Base-by-base conservation (phyloP, 2,113 vertebrate genomes). In the Mus spicilegus region DNA sequence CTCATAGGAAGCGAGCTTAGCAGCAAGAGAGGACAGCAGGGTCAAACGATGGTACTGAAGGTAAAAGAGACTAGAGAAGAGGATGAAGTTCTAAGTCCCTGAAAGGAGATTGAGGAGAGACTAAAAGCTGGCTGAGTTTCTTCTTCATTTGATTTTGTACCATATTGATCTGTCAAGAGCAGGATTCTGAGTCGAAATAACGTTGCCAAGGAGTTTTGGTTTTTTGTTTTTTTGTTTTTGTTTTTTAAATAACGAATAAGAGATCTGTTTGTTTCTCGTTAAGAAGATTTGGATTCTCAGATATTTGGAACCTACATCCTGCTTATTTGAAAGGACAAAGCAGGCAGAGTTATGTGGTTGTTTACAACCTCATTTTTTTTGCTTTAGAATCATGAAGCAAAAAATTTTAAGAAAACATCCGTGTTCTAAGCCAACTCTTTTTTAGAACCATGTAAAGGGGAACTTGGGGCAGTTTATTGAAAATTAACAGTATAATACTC, bases 381-480 rank as follows among this genome's bases (percentile, higher is more conserved):
- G 54, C 58, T 77, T 93, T 92, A 58, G 65, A 95, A 86, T 90
- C 28, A 86, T 86, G 93, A 93, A 90, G 46, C 51, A 90, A 92
- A 94, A 96, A 63, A 69, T 5, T 67, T 90, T 39, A 88, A 30
- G 46, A 90, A 92, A 88, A 30, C 36, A 93, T 96, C 81, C 89
- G 36, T 95, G 88, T 96, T 96, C 58, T 30, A 92, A 93, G 87
- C 56, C 54, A 89, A 91, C 19, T 70, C 33, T 93, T 94, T 96
- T 85, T 65, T 73, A 90, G 58, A 95, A 80, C 30, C 67, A 56
- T 63, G 54, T 88, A 93, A 96, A 96, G 72, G 95, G 80, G 61
- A 67, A 95, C 92, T 73, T 90, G 72, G 77, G 65, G 89, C 87
- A 77, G 81, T 85, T 96, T 94, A 82, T 90, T 76, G 69, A 94